These are phyloP conservation scores for Druon quercuslanigerum DNA, from an alignment of 1,140 invertebrate species.

Conservation along the genomic window DNA sequence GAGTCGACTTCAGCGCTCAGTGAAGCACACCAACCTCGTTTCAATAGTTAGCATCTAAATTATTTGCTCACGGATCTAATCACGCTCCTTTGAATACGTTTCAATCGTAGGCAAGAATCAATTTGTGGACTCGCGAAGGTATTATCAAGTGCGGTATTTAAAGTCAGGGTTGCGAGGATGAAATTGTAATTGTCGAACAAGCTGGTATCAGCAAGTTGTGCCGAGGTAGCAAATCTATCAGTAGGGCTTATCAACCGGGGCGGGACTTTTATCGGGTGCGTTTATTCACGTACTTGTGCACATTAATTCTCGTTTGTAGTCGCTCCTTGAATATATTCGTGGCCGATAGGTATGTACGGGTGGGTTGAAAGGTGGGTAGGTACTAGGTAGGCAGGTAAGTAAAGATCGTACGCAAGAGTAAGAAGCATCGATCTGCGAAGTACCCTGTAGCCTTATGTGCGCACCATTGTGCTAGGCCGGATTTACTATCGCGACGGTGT, in stretches of 20 bases:
- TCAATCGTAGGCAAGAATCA: not conserved
- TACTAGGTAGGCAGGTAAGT: constrained; percentile 40
- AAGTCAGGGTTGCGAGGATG: not conserved
- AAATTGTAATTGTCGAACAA: constrained; percentile 17
- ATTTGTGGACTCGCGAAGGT: not conserved
- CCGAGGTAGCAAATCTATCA: constrained; percentile 60
- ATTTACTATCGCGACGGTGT: constrained; percentile 61
- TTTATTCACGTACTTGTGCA: constrained; percentile 55
- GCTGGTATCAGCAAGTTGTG: constrained; percentile 38
- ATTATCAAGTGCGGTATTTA: not conserved
- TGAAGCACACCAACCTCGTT: not conserved
- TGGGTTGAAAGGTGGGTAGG: constrained; percentile 50
- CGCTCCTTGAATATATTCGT: constrained; percentile 35
- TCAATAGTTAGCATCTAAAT: not conserved
- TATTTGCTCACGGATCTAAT: not conserved
- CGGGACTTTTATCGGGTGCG: constrained; percentile 51
- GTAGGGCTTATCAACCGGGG: constrained; percentile 49
- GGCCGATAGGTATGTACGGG: constrained; percentile 43
- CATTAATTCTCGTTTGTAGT: constrained; percentile 53
- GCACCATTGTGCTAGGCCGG: constrained; percentile 60
- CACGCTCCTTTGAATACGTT: not conserved
- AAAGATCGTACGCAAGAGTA: constrained; percentile 58
- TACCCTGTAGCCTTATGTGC: constrained; percentile 55
- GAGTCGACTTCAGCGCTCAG: not conserved
- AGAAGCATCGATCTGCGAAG: constrained; percentile 66